Evolutionary conservation across 2,888 invertebrate species (phyloP), one percentile per base, ranked within the genome.

Genomic region (Drosophila testacea): DNA sequence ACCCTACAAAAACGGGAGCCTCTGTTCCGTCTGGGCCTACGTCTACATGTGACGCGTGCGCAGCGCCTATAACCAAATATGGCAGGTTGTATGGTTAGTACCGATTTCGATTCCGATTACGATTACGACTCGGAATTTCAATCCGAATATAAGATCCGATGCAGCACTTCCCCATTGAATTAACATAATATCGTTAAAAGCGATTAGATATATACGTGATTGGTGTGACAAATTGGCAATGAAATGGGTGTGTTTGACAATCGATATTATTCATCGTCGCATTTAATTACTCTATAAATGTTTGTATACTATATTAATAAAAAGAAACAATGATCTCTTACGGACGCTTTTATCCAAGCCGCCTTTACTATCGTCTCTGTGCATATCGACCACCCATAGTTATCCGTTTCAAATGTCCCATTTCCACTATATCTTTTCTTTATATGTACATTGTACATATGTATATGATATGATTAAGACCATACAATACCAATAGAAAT

Each of bases 151-250:
- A 10, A n/a, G 22, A 22, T n/a, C 16, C 11, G n/a, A 38, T n/a
- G 13, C n/a, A n/a, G 38, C 16, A 41, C 7, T 16, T 9, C 54
- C 11, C 50, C n/a, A 4, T 9, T n/a, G 36, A 36, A 44, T 55
- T 56, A 32, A 57, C 60, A 51, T 73, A 32, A 62, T 64, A 51
- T 73, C 69, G 44, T 34, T 22, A 63, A 41, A 47, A 44, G 22
- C 28, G 52, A 59, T 70, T 74, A 46, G 38, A 27, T 32, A n/a
- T 11, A 16, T 50, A 70, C 74, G 74, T 74, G 74, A 55, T 4
- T 22, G 28, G 61, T 28, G 4, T 57, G 36, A 11, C 6, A 38
- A 47, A 64, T 44, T 11, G 51, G 2, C 34, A 44, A 41, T 7
- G 32, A 32, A 30, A 41, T 32, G 22, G 42, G 34, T 27, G 51